These are phyloP conservation scores for Panopea generosa DNA, from an alignment of 2,888 invertebrate species.

Conservation along the genomic window DNA sequence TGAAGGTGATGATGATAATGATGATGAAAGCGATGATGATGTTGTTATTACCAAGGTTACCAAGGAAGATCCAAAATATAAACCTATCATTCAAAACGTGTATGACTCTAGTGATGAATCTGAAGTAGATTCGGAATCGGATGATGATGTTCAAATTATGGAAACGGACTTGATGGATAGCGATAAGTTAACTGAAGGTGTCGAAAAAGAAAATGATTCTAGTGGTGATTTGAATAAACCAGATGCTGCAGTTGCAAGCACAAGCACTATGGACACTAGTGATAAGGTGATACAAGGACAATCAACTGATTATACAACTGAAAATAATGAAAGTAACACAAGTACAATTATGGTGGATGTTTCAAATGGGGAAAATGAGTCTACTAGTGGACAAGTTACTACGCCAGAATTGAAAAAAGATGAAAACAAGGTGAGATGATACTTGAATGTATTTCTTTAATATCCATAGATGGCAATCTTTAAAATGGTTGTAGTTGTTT, in stretches of 20 bases:
- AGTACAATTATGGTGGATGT: background rate
- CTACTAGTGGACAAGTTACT: too few species aligned
- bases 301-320: too few species aligned
- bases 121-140: background rate
- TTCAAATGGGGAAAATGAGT: too few species aligned
- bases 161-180: background rate
- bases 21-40: slow-evolving; percentile 17
- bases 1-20: slow-evolving; percentile 24
- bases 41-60: too few species aligned
- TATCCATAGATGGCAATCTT: too few species aligned
- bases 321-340: background rate
- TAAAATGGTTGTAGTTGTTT: too few species aligned
- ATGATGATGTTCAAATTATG: background rate
- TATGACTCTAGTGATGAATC: background rate
- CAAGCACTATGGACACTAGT: background rate
- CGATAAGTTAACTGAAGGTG: background rate
- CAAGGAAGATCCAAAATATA: too few species aligned
- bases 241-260: background rate
- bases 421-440: too few species aligned
- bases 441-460: too few species aligned
- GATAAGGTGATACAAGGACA: background rate
- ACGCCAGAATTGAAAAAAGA: too few species aligned
- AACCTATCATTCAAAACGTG: background rate
- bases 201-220: too few species aligned
- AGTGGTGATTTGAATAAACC: background rate